phyloP scores from a whole-genome alignment of 2,113 vertebrate genomes.

The Corythornis madagascariensis region DNA sequence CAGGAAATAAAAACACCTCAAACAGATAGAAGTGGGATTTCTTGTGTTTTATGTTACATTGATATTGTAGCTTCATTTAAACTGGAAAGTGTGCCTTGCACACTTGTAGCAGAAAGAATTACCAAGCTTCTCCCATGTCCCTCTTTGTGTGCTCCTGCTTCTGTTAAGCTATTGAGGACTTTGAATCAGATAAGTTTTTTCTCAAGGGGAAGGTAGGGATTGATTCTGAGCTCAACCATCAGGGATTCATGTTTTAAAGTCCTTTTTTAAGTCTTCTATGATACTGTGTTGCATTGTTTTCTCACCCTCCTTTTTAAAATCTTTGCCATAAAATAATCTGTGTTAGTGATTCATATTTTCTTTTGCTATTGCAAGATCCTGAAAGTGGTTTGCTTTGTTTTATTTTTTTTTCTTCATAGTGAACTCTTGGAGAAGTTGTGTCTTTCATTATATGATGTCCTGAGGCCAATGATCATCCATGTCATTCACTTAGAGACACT shows the following conservation, averaged over 20 bases:
- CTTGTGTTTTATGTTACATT: background rate
- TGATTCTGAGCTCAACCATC: background rate
- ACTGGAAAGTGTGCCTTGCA: background rate
- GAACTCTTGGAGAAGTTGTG: conserved; percentile 95
- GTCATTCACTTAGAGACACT: conserved; percentile 96
- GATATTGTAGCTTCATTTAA: background rate
- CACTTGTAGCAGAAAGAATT: background rate
- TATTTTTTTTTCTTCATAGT: conserved; percentile 72
- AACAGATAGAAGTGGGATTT: background rate
- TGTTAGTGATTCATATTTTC: background rate
- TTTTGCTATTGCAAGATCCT: background rate
- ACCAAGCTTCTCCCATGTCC: background rate
- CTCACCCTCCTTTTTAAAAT: background rate
- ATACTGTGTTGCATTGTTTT: background rate
- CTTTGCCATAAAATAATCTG: background rate
- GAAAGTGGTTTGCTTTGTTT: background rate
- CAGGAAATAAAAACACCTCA: background rate
- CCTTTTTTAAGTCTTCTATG: background rate
- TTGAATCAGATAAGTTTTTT: background rate
- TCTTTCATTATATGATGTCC: conserved; percentile 92
- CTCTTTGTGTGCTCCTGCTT: background rate
- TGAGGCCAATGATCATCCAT: conserved; percentile 96
- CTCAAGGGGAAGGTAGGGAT: background rate
- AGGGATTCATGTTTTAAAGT: background rate
- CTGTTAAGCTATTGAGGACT: background rate